Conservation (phyloP, 1,140 invertebrate genomes). For the Leptopilina clavipes region DNA sequence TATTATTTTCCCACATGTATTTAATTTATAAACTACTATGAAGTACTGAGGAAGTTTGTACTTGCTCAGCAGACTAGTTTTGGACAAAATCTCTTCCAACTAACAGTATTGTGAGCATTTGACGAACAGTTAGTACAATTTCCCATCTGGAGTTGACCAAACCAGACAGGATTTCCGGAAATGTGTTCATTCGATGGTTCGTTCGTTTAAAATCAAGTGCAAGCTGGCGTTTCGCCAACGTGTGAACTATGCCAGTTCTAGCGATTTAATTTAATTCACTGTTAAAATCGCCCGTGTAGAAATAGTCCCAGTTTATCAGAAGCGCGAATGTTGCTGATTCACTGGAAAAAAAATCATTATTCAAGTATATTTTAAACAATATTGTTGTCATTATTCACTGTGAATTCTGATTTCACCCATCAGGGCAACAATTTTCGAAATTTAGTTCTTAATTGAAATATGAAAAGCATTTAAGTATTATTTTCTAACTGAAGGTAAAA, state of each 20-base stretch:
- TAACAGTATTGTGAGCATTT: slow-evolving; percentile 34
- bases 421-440: no score
- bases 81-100: slow-evolving; percentile 10
- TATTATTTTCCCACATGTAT: no score
- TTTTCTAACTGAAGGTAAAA: no score
- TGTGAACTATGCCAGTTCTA: slow-evolving; percentile 33
- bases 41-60: neutral
- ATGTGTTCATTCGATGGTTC: slow-evolving; percentile 38
- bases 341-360: neutral
- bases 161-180: slow-evolving; percentile 40
- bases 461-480: no score
- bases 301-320: neutral
- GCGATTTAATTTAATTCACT: slow-evolving; percentile 51
- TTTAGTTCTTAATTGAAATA: no score
- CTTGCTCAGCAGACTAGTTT: slow-evolving; percentile 3
- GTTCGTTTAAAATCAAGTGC: slow-evolving; percentile 39
- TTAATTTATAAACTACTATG: no score
- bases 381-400: no score
- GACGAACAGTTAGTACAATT: slow-evolving; percentile 46
- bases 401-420: no score
- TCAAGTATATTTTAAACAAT: no score
- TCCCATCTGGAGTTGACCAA: slow-evolving; percentile 39
- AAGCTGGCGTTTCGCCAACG: slow-evolving; percentile 44
- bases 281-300: slow-evolving; percentile 41
- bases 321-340: neutral